Percentiles rank a stretch among this genome's conserved stretches.
Conservation (phyloP, 2,888 invertebrate species). For the Cactoblastis cactorum region DNA sequence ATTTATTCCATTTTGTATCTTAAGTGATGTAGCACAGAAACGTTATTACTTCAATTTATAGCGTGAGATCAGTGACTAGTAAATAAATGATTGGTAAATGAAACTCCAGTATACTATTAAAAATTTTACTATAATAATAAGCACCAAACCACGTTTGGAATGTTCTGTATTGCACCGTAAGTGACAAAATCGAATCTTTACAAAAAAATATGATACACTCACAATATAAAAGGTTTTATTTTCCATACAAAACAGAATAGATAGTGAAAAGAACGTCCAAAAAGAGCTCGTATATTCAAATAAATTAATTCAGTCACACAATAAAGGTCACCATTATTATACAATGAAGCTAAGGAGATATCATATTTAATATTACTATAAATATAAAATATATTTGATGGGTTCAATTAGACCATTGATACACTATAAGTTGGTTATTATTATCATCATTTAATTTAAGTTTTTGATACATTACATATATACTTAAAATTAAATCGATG, state of each 20-base stretch:
- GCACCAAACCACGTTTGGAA: conserved; percentile 78
- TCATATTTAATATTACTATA: conserved; percentile 22
- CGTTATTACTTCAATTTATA: too few species aligned
- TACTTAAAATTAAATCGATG: background rate
- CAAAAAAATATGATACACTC: conserved; percentile 42
- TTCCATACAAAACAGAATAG: conserved; percentile 30
- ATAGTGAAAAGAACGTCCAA: conserved; percentile 32
- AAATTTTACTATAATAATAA: conserved; percentile 72
- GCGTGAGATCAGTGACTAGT: background rate
- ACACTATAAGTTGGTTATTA: background rate
- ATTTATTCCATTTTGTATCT: too few species aligned
- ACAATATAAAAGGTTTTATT: conserved; percentile 30
- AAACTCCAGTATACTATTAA: conserved; percentile 59
- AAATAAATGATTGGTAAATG: conserved; percentile 38
- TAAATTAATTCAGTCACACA: conserved; percentile 62
- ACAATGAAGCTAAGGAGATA: conserved; percentile 24
- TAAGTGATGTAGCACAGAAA: too few species aligned
- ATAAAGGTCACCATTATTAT: conserved; percentile 73
- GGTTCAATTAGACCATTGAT: conserved; percentile 1
- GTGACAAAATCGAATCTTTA: conserved; percentile 57
- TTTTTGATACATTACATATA: background rate
- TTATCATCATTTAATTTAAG: background rate
- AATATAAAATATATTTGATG: conserved; percentile 23
- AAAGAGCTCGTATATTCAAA: conserved; percentile 29
- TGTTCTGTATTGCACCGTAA: conserved; percentile 76